These are phyloP conservation scores for Dasysyrphus albostriatus DNA, from an alignment of 2,888 invertebrate genomes.

Conservation along the genomic window DNA sequence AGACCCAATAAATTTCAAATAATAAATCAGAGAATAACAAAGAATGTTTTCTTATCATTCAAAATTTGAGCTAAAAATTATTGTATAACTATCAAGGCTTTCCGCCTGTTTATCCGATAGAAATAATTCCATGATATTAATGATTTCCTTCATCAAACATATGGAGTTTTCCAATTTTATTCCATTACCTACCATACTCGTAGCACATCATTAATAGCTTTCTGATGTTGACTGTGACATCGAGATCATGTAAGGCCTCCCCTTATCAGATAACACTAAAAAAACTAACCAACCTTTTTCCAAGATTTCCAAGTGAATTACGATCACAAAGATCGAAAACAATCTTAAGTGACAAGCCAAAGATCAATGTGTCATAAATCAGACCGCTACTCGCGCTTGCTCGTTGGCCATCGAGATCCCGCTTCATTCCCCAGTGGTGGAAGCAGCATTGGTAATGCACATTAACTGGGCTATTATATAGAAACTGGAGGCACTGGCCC, in stretches of 20 bases:
- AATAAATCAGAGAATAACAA: not conserved
- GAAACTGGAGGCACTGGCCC: constrained; percentile 18
- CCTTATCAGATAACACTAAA: constrained; percentile 44
- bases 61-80: constrained; percentile 8
- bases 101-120: not conserved
- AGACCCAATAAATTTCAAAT: not conserved
- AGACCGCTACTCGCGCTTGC: constrained; percentile 16
- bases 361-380: constrained; percentile 67
- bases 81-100: not conserved
- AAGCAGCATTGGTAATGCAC: constrained; percentile 37
- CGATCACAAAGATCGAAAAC: constrained; percentile 47
- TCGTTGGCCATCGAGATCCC: constrained; percentile 38
- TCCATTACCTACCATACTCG: not conserved
- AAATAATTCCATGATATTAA: constrained; percentile 5
- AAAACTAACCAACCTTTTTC: constrained; percentile 35
- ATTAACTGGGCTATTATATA: constrained; percentile 47
- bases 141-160: not conserved
- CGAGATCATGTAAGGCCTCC: constrained; percentile 53
- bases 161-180: not conserved
- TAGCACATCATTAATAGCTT: constrained; percentile 51
- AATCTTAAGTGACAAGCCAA: constrained; percentile 58
- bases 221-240: constrained; percentile 52
- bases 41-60: constrained; percentile 16
- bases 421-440: not conserved
- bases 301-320: constrained; percentile 53